Evolutionary conservation across 23 tunicate genomes (phyloP).

Genomic region (Trididemnum nubilum): DNA sequence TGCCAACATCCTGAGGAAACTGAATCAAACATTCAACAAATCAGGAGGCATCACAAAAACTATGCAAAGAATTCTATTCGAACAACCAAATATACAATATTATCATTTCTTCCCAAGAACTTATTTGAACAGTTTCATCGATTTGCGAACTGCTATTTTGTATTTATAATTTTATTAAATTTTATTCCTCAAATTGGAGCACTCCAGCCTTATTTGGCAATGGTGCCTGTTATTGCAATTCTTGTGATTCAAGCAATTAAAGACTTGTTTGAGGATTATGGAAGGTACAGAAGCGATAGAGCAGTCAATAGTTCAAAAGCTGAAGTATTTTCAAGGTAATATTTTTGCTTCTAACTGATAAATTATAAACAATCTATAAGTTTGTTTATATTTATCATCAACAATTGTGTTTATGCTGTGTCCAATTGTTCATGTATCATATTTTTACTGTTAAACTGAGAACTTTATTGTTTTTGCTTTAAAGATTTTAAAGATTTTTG

Average conservation of each 20-base stretch:
- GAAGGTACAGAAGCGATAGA: constrained; percentile 76
- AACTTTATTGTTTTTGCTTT: too few species aligned
- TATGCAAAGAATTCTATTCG: constrained; percentile 66
- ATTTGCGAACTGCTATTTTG: constrained; percentile 97
- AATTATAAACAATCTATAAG: background rate
- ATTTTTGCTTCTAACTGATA: background rate
- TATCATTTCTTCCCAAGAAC: constrained; percentile 91
- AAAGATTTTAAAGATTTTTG: too few species aligned
- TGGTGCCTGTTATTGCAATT: constrained; percentile 87
- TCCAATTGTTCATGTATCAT: too few species aligned
- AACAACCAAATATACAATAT: constrained; percentile 93
- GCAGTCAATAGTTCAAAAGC: constrained; percentile 53
- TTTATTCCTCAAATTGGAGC: constrained; percentile 93
- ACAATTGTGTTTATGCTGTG: too few species aligned
- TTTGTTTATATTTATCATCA: too few species aligned
- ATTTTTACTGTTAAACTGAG: too few species aligned
- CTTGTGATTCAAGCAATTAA: constrained; percentile 82
- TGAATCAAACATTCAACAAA: constrained; percentile 41
- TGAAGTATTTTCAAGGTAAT: constrained; percentile 66
- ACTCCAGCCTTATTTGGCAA: constrained; percentile 80
- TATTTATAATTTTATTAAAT: constrained; percentile 82
- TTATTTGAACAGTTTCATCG: constrained; percentile 98
- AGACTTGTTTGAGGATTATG: constrained; percentile 93
- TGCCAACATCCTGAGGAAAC: constrained; percentile 26
- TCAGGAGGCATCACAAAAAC: constrained; percentile 46